Evolutionary conservation across 2,888 invertebrate genomes (phyloP), one percentile per base, ranked within the genome.

Genomic region (Drosophila austrosaltans): DNA sequence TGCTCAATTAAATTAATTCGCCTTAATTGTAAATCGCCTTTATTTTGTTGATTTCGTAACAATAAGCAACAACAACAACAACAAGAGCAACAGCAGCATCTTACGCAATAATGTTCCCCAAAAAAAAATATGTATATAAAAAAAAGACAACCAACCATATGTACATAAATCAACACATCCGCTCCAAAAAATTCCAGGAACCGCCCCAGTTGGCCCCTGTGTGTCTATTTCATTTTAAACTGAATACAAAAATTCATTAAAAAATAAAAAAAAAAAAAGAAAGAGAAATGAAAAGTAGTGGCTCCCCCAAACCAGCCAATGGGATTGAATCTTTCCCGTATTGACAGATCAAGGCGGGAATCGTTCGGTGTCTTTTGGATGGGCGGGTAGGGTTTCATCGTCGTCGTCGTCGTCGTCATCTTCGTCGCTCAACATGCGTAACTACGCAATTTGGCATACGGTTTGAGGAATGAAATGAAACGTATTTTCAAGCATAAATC

Each of bases 131-230:
- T 63, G 61, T 64, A 53, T 10, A 2, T 12, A 57, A 39, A 39
- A 57, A 57, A 57, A 74, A 66, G 68, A 80, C 57, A 68, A 72
- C 48, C 57, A 68, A 72, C 48, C 48, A 48, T 48, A 25, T 48
- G 48, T 60, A 76, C 80, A 86, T 86, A 86, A 89, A 89, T 86
- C 89, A 86, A 87, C 85, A 84, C 86, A 85, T 86, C 86, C 86
- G 86, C 81, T 82, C 54, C 36, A 66, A 48, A 48, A 36, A 78
- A 76, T 86, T 86, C 87, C 79, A 76, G 87, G 86, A 86, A 89
- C 84, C 89, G 72, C 80, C 89, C 81, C 59, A 62, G 62, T 62
- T 62, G 56, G 69, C 53, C 67, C 62, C 54, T 64, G 73, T 48
- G 10, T 25, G 48, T 73, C 77, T 76, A 76, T 76, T 76, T 69